Evolutionary conservation across 2,113 vertebrate genomes (phyloP), one percentile per base, ranked within the genome.

Genomic region (Pluvialis apricaria): DNA sequence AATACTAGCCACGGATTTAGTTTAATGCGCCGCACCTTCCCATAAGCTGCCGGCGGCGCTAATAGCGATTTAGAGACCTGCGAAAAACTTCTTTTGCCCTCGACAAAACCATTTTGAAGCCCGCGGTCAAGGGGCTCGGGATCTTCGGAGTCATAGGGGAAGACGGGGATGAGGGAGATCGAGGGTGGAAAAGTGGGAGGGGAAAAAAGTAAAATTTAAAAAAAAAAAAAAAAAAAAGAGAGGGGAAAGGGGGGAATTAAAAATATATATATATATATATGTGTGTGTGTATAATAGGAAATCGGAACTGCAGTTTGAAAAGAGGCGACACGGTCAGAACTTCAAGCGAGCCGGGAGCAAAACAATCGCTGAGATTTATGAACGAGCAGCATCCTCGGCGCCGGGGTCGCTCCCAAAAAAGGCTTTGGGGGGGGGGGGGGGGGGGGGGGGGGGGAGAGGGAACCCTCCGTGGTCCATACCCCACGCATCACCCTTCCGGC

Each of bases 1-100:
- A 95, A 96, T 58, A 52, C 82, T 36, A 82, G 64, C 88, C 85
- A 44, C 2, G 38, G 96, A 88, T 95, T 90, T 88, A 85, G 76
- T 78, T 45, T 82, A 95, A 93, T 60, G 88, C 76, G 51, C 65
- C 4, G 24, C 83, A 88, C 83, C 95, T 94, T 92, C 91, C 89
- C 60, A 77, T 72, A 66, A 90, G 78, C 82, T 62, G 81, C 77
- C 44, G 72, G 45, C 15, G 4, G 65, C n/a, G 15, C 52, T 66
- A 90, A 89, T 4, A 88, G 91, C 13, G 25, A 73, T 76, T 40
- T 66, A 19, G 86, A 88, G 86, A 89, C 40, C 83, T 26, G 34
- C 2, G 22, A 40, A 92, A 92, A 79, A 85, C 54, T 77, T 77
- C 47, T 61, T 31, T 14, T 36, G 58, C 76, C 72, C 29, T 45